Evolutionary conservation across 2,113 vertebrate genomes (phyloP).

Genomic region (Glaucomys volans): DNA sequence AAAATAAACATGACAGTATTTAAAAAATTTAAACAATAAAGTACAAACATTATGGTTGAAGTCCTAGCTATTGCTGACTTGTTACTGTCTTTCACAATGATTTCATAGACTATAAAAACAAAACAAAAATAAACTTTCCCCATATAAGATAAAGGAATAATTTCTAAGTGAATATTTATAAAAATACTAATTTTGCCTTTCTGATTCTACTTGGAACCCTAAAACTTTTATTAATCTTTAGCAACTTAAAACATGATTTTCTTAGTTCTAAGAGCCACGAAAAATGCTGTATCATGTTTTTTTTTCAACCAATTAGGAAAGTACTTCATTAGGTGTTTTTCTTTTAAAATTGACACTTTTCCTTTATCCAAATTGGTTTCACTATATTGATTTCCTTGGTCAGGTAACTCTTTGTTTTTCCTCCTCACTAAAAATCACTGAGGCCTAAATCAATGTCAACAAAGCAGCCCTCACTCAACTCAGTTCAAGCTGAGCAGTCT

Average conservation of each 20-base stretch:
- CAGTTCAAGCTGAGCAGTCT: background rate
- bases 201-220: background rate
- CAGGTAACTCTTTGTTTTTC: background rate
- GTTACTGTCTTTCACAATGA: background rate
- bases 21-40: conserved; percentile 78
- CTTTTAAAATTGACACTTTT: background rate
- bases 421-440: background rate
- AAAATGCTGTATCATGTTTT: background rate
- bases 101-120: conserved; percentile 43
- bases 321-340: background rate
- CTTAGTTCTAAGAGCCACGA: background rate
- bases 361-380: conserved; percentile 20
- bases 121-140: conserved; percentile 59
- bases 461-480: background rate
- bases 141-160: background rate
- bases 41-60: conserved; percentile 59
- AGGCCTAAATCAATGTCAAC: background rate
- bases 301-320: background rate
- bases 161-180: conserved; percentile 20
- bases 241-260: conserved; percentile 12
- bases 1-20: conserved; percentile 72
- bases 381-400: background rate
- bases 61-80: conserved; percentile 52
- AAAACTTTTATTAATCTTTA: background rate
- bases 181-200: conserved; percentile 34